Conservation (phyloP, 2,888 invertebrate genomes). For the Druceiella hillmani region DNA sequence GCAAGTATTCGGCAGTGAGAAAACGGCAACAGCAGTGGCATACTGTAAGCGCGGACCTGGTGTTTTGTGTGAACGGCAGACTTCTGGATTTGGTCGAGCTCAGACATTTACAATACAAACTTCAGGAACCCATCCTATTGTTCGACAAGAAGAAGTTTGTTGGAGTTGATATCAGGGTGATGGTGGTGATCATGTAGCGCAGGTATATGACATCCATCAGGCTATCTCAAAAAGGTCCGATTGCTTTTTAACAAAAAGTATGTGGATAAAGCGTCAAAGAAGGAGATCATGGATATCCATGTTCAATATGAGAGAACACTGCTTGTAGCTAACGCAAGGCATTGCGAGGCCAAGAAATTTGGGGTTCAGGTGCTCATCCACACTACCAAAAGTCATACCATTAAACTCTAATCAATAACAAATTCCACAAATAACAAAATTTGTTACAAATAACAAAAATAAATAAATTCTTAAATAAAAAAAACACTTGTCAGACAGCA, state of each 20-base stretch:
- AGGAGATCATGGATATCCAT: constrained; percentile 97
- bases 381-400: constrained; percentile 99
- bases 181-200: constrained; percentile 99
- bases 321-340: constrained; percentile 96
- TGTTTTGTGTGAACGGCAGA: constrained; percentile 94
- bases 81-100: constrained; percentile 96
- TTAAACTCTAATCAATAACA: too few relatives aligned
- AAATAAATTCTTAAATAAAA: too few relatives aligned
- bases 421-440: too few relatives aligned
- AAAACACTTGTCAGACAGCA: too few relatives aligned
- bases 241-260: constrained; percentile 99
- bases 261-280: constrained; percentile 99
- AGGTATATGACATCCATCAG: constrained; percentile 98
- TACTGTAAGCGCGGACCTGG: constrained; percentile 97
- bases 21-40: constrained; percentile 99
- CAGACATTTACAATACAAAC: constrained; percentile 90
- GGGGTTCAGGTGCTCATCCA: constrained; percentile 99
- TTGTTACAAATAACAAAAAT: too few relatives aligned
- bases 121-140: constrained; percentile 85
- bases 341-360: constrained; percentile 99
- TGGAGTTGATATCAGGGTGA: constrained; percentile 95
- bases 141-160: constrained; percentile 94
- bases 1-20: constrained; percentile 98
- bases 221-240: constrained; percentile 97
- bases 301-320: constrained; percentile 97